Conservation (phyloP, 1,140 invertebrate species). For the Aphaenogaster ashmeadi region DNA sequence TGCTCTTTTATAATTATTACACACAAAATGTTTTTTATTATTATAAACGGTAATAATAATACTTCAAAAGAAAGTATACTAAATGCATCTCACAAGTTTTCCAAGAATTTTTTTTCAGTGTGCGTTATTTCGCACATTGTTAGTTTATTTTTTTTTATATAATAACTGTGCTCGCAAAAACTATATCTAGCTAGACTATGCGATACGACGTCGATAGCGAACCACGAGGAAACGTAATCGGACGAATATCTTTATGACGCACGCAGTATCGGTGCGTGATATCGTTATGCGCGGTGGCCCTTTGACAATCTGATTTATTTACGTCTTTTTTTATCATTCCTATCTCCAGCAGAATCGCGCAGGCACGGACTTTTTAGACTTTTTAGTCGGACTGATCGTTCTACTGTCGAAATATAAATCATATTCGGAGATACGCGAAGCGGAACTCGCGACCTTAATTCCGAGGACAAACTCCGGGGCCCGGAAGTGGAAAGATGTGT, state of each 20-base stretch:
- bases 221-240: not conserved
- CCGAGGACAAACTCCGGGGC: not conserved
- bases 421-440: not conserved
- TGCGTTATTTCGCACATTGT: not conserved
- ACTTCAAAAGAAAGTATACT: no score
- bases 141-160: not conserved
- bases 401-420: not conserved
- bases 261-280: not conserved
- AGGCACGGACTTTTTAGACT: not conserved
- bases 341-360: not conserved
- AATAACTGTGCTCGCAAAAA: not conserved
- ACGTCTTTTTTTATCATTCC: not conserved
- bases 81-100: no score
- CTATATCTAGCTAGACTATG: not conserved
- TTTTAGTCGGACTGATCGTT: not conserved
- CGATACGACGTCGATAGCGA: not conserved
- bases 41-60: no score
- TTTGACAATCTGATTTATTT: slow-evolving; percentile 17
- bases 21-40: no score
- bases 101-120: no score
- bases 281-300: not conserved
- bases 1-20: no score
- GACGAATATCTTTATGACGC: not conserved
- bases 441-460: slow-evolving; percentile 18
- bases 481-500: slow-evolving; percentile 1